Percentiles rank a stretch among this genome's conserved stretches.
phyloP scores from a whole-genome alignment of 2,797 vertebrate genomes.

The Onychomys leucogaster region DNA sequence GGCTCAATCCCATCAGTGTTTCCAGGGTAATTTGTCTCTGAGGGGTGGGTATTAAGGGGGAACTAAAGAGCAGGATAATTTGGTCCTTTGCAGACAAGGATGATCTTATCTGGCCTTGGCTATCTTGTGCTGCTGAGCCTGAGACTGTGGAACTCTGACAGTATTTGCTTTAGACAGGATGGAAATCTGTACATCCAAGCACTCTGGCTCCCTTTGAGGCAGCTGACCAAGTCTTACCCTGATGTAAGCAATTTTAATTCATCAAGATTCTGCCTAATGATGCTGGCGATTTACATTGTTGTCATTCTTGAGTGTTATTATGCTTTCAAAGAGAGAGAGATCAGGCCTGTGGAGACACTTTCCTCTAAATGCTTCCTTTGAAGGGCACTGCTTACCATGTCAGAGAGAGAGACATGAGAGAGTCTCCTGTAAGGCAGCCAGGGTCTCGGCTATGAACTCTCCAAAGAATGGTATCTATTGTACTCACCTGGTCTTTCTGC shows the following conservation, averaged over 20 bases:
- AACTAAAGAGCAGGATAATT: conserved; percentile 73
- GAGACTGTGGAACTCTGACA: conserved; percentile 70
- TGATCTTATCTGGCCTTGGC: conserved; percentile 85
- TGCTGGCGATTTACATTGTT: conserved; percentile 81
- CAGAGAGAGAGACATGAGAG: conserved; percentile 61
- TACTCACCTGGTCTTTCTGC: neutral
- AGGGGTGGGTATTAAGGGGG: conserved; percentile 69
- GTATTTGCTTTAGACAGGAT: conserved; percentile 80
- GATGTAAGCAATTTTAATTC: conserved; percentile 78
- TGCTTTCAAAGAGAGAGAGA: conserved; percentile 79
- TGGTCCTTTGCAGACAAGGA: conserved; percentile 79
- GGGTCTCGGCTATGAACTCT: neutral
- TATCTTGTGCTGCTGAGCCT: conserved; percentile 70
- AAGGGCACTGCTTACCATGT: conserved; percentile 65
- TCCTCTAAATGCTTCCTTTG: conserved; percentile 78
- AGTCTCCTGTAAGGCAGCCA: conserved; percentile 3
- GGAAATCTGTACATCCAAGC: conserved; percentile 67
- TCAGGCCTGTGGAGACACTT: conserved; percentile 71
- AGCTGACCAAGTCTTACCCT: conserved; percentile 75
- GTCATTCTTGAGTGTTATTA: conserved; percentile 74
- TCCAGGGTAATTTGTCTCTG: conserved; percentile 71
- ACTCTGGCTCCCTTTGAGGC: conserved; percentile 76
- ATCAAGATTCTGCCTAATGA: conserved; percentile 73
- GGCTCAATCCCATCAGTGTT: neutral
- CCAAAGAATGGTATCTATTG: conserved; percentile 67